Evolutionary conservation across 1,140 invertebrate genomes (phyloP), one percentile per base, ranked within the genome.

Genomic region (Drosophila pseudoananassae): DNA sequence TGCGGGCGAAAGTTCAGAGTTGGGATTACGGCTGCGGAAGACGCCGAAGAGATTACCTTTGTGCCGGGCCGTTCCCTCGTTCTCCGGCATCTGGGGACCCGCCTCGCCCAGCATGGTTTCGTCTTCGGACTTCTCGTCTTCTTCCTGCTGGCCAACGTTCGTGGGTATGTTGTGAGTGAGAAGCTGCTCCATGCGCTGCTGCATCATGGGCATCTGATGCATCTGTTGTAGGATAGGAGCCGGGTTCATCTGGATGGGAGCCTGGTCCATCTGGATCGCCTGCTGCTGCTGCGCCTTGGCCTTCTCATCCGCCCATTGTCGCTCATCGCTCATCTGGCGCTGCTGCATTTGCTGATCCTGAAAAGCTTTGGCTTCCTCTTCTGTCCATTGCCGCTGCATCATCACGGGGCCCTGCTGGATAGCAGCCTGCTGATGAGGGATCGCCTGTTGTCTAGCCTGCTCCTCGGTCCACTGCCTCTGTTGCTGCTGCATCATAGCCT

Each of bases 31-130:
- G 43, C 31, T 74, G 33, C 65, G 90, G 31, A 88, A 80, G 38
- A 91, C 79, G 9, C 82, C 89, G 58, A 57, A 91, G 43, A 91
- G 82, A 87, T 91, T 91, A 91, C 90, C 90, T 91, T 88, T 90
- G 54, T 81, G 76, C 4, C 90, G 76, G 23, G 75, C 82, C 43
- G 27, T 27, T 55, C 59, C 46, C 17, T 51, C 59, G 46, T 66
- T 66, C 9, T 82, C 66, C 7, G 76, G 27, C 74, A 84, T 90
- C 59, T 91, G 90, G 8, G 90, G 85, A 15, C 55, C 61, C 0
- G 90, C 82, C 31, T 84, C 82, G n/a, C 78, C 90, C 10, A 88
- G 14, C 3, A 64, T 33, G 33, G 33, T 45, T n/a, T 9, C 9
- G 8, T 46, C 49, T 25, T 76, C 36, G 29, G 40, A 0, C 27